A percentile compares a stretch with the other conserved stretches of the same genome.
Conservation (phyloP, 1,140 invertebrate genomes). For the Ips typographus region DNA sequence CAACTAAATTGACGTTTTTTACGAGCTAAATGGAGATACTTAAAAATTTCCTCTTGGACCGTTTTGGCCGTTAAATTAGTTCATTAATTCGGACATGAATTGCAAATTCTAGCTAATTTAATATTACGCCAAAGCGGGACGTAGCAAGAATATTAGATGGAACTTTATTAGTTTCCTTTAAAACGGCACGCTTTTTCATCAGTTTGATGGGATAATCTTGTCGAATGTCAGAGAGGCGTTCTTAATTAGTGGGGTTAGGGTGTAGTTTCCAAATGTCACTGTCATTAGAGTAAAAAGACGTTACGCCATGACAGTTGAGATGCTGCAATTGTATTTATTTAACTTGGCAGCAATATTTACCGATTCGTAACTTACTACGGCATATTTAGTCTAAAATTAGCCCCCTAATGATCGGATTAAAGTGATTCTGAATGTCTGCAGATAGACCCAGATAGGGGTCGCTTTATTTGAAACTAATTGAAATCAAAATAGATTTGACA, state of each 20-base stretch:
- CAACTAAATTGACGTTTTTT: too few relatives aligned
- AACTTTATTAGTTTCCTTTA: neutral
- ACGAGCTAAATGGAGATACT: neutral
- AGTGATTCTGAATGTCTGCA: conserved; percentile 1
- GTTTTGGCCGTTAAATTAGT: conserved; percentile 14
- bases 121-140: neutral
- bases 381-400: conserved; percentile 16
- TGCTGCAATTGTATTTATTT: neutral
- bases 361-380: neutral
- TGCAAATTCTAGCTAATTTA: conserved; percentile 7
- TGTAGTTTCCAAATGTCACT: too few relatives aligned
- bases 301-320: too few relatives aligned
- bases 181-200: too few relatives aligned
- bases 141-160: neutral
- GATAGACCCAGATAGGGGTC: conserved; percentile 6
- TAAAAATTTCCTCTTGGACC: neutral
- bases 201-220: too few relatives aligned
- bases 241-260: too few relatives aligned
- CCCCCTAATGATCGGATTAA: conserved; percentile 11
- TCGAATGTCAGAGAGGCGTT: too few relatives aligned
- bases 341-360: neutral
- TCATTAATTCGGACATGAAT: conserved; percentile 1
- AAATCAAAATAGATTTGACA: too few relatives aligned
- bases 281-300: too few relatives aligned
- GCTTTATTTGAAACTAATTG: too few relatives aligned